Conservation (phyloP, 1,140 invertebrate species). For the Amyelois transitella region DNA sequence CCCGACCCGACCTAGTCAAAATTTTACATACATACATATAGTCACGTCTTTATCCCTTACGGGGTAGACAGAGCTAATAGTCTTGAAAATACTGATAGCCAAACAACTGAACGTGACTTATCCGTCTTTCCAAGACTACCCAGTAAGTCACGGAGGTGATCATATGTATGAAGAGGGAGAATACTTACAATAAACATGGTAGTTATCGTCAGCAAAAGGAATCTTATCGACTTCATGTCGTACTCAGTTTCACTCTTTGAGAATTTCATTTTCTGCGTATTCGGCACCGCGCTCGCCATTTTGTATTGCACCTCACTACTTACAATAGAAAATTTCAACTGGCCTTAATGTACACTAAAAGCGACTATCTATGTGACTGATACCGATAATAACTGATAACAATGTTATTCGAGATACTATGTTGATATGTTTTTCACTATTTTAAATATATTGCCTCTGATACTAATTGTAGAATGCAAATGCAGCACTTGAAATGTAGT, state of each 20-base stretch:
- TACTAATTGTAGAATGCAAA: not conserved
- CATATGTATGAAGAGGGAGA: too few relatives aligned
- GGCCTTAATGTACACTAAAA: not conserved
- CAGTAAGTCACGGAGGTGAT: too few relatives aligned
- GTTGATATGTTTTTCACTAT: not conserved
- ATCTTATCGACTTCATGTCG: conserved; percentile 66
- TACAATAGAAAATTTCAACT: not conserved
- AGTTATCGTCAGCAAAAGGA: conserved; percentile 61
- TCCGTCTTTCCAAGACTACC: too few relatives aligned
- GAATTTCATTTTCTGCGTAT: conserved; percentile 41
- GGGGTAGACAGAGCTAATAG: too few relatives aligned
- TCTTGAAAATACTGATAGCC: too few relatives aligned
- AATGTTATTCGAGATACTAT: conserved; percentile 5
- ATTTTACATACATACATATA: too few relatives aligned
- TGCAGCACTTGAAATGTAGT: not conserved
- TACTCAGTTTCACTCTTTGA: conserved; percentile 59
- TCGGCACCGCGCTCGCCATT: conserved; percentile 22
- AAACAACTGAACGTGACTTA: too few relatives aligned
- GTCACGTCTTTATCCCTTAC: too few relatives aligned
- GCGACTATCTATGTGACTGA: not conserved
- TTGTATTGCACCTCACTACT: conserved; percentile 7
- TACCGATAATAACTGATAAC: conserved; percentile 11
- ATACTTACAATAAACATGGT: conserved; percentile 67
- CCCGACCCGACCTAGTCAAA: too few relatives aligned
- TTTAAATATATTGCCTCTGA: not conserved